Base-by-base conservation (phyloP, 2,113 vertebrate species). In the Phyllostomus hastatus region DNA sequence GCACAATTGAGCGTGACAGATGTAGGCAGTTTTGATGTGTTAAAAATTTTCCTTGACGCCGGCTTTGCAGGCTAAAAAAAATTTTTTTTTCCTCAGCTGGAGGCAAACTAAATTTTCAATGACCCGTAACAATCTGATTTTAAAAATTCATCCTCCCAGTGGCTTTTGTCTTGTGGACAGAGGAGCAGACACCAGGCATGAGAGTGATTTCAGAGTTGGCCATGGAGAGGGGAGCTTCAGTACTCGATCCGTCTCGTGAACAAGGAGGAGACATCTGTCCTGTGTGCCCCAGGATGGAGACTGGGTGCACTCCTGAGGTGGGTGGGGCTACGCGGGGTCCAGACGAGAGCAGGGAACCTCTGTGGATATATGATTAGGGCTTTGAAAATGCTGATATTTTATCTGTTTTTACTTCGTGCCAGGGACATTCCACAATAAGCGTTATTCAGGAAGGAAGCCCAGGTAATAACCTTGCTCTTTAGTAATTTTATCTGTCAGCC, bases 401-500 rank as follows among this genome's bases (percentile, higher is more conserved):
- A 81, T 59, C 52, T 85, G 7, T 89, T 88, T 92, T 92, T 86
- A 35, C 3, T 90, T 84, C 59, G 33, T 35, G 31, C 15, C 52
- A 67, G 80, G 31, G 57, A 95, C 54, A 88, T 72, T 89, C 48
- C 79, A 20, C 75, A 82, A 35, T 41, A 76, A 75, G 8, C 73
- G 50, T 81, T 93, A 66, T 69, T 97, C 41, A 75, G 78, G 26
- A 90, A 72, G 46, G 35, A 81, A 88, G 67, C 16, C 33, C 59
- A 16, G 6, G 16, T 81, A 88, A 70, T 78, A 46, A 50, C 15
- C 31, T 84, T 88, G 59, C 17, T 92, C 52, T 22, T 1, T 7
- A 78, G 43, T 88, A 19, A 43, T 75, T 95, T 94, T 92, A 96
- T 97, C 92, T 95, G 1, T 57, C 83, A 85, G 33, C 72, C 73